These are phyloP conservation scores for Intellagama lesueurii DNA, from an alignment of 2,797 vertebrate genomes.

Conservation along the genomic window DNA sequence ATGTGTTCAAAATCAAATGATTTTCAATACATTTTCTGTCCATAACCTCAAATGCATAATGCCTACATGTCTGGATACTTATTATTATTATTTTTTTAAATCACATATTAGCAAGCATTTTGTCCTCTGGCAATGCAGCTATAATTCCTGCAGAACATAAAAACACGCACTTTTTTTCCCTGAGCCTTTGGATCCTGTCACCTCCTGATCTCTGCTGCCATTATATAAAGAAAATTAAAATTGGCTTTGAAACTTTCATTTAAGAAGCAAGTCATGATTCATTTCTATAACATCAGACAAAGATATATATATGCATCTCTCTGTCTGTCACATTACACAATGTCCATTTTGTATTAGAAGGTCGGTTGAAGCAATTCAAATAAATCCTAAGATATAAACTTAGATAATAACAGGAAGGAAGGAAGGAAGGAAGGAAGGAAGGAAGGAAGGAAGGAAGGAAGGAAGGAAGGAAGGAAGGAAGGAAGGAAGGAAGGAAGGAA, in stretches of 20 bases:
- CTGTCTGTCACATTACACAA: conserved; percentile 64
- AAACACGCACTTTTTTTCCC: conserved; percentile 69
- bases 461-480: neutral
- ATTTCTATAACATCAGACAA: conserved; percentile 80
- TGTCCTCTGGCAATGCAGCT: conserved; percentile 50
- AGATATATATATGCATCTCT: conserved; percentile 71
- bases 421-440: conserved; percentile 4
- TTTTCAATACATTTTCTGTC: conserved; percentile 23
- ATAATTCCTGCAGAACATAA: conserved; percentile 68
- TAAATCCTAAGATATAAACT: conserved; percentile 50
- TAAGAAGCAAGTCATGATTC: conserved; percentile 82
- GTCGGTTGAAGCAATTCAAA: conserved; percentile 26
- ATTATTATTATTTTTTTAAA: neutral
- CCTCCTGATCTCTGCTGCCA: conserved; percentile 75
- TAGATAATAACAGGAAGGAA: conserved; percentile 24
- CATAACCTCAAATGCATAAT: neutral
- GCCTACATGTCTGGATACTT: conserved; percentile 13
- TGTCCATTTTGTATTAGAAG: conserved; percentile 68
- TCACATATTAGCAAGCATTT: conserved; percentile 61
- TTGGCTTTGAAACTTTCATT: conserved; percentile 82
- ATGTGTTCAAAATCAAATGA: neutral
- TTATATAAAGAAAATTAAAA: conserved; percentile 73
- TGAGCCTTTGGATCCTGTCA: conserved; percentile 74
- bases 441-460: conserved; percentile 1
- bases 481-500: conserved; percentile 1